Evolutionary conservation across 2,888 invertebrate genomes (phyloP), one percentile per base, ranked within the genome.

Genomic region (Netelia inedita): DNA sequence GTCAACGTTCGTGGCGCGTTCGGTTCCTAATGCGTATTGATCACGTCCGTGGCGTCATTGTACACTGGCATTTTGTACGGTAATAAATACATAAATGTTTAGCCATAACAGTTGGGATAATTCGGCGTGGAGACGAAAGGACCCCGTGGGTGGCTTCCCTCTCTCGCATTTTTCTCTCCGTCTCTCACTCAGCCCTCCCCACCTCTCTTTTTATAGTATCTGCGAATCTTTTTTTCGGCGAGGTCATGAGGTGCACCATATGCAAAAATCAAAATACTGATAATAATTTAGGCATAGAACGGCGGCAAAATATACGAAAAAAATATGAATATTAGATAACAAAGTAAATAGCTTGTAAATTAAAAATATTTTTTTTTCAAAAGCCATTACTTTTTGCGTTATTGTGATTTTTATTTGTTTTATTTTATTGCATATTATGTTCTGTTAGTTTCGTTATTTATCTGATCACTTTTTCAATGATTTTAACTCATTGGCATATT

Each of bases 21-120:
- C 78, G 55, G 73, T 85, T 86, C 87, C 72, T 89, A 87, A 88
- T 87, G 87, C 89, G 87, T 87, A 89, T 88, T 88, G 89, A 89
- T 90, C 89, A 88, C 86, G 83, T 82, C 81, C 85, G 85, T 87
- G 83, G 86, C 82, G 88, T 83, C 88, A 89, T 90, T 90, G 88
- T 90, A 83, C 83, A 41, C 83, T 66, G 87, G 73, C 78, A 87
- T 85, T 89, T 91, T 91, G 89, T 90, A 87, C 88, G 86, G 88
- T 88, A 90, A 91, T 91, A 91, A 91, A 91, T 90, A 89, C 88
- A 89, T 89, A 91, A 91, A 90, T 91, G 88, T 90, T 91, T 90
- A 88, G 86, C 88, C 89, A 89, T 89, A 90, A 89, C 88, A 87
- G 88, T 80, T 86, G 85, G 88, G 87, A 89, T 89, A 90, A 91